Base-by-base conservation (phyloP, 2,797 vertebrate species). In the Syngnathus rostellatus region DNA sequence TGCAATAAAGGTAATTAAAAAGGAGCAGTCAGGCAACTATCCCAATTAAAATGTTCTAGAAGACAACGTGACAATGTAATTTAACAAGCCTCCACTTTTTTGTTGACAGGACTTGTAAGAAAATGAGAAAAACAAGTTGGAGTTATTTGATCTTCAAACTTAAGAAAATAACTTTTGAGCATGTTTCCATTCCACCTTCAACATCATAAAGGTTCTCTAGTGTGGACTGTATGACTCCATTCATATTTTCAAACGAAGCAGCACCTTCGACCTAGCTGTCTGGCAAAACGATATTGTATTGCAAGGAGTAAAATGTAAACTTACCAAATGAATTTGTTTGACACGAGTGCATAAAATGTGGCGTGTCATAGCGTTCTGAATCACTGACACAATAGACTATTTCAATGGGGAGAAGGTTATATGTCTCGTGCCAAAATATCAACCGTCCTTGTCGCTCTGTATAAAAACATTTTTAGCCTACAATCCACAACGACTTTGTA, bases 91-190 rank as follows among this genome's bases (percentile, higher is more conserved):
- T 31, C 10, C 11, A 3, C 5, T 58, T 37, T 39, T 19, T 60
- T n/a, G 17, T 39, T 41, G 58, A 31, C 31, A 31, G 31, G 3
- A 31, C 25, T 38, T 59, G 37, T 37, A 38, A 59, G 23, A 55
- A 55, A 55, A 55, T 31, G 31, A 31, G 31, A 31, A 31, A 31
- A 31, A 31, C 31, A 31, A 31, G 14, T 58, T 39, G 39, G 11
- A 43, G 41, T 31, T 10, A 41, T 61, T 61, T 21, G 5, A 43
- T 61, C 39, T 61, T 61, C n/a, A 41, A 61, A 41, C 19, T 40
- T 38, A 61, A 40, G 9, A 61, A 61, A 41, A 61, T 5, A 23
- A 61, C 39, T 61, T 61, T 61, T 61, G 19, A 41, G 19, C 39
- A 3, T 21, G 14, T 61, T 61, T 43, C 39, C 43, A 61, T 12